phyloP scores from a whole-genome alignment of 2,113 vertebrate species.

The Lates calcarifer region DNA sequence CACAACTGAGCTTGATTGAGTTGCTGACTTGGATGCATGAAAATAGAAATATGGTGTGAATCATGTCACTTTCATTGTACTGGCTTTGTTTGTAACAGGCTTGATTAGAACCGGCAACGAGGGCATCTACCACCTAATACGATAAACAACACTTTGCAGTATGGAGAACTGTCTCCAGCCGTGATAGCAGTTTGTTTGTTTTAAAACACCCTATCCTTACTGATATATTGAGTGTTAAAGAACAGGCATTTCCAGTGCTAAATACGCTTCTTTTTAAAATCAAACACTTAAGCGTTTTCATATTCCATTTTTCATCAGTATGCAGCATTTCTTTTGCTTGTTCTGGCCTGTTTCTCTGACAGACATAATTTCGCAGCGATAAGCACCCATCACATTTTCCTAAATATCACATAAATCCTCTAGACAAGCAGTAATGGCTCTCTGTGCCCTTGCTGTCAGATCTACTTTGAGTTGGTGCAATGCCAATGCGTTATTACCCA shows the following conservation, averaged over 20 bases:
- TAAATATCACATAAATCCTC: constrained; percentile 79
- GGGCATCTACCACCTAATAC: not conserved
- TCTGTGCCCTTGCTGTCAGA: constrained; percentile 77
- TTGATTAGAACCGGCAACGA: constrained; percentile 12
- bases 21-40: not conserved
- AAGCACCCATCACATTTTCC: constrained; percentile 71
- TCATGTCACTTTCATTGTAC: not conserved
- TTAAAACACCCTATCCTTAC: not conserved
- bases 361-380: constrained; percentile 68
- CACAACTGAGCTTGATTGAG: not conserved
- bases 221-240: not conserved
- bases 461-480: constrained; percentile 74
- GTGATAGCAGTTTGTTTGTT: not conserved
- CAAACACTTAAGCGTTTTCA: not conserved
- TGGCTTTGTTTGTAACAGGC: not conserved
- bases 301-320: constrained; percentile 23
- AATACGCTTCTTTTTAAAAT: not conserved
- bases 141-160: constrained; percentile 3
- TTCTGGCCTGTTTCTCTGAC: constrained; percentile 51
- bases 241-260: not conserved
- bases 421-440: constrained; percentile 80
- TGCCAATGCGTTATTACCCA: constrained; percentile 65
- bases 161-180: not conserved
- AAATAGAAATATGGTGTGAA: constrained; percentile 19
- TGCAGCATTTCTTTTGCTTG: constrained; percentile 31